Conservation (phyloP, 2,888 invertebrate genomes). For the Achlya flavicornis region DNA sequence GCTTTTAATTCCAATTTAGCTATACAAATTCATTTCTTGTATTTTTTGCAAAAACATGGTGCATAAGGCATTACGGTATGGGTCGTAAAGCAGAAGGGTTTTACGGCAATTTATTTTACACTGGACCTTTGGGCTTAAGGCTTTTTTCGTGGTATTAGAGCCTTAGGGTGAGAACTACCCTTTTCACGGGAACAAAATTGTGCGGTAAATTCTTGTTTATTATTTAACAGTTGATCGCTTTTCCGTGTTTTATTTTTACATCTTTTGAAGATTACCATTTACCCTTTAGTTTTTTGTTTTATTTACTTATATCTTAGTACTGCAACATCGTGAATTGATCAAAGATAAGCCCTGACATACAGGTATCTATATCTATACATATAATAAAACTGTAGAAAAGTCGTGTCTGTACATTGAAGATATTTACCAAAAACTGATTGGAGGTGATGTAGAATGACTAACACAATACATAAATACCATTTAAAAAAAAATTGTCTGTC, state of each 20-base stretch:
- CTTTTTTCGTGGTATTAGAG: conserved; percentile 36
- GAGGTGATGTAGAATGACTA: too few species aligned
- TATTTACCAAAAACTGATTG: too few species aligned
- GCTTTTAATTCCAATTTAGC: not conserved
- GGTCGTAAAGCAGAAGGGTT: conserved; percentile 35
- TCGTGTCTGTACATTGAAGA: too few species aligned
- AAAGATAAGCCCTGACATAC: not conserved
- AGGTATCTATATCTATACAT: too few species aligned
- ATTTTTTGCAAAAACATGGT: not conserved
- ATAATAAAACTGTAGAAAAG: too few species aligned
- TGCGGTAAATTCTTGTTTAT: conserved; percentile 32
- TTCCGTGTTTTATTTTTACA: conserved; percentile 18
- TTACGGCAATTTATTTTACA: conserved; percentile 47
- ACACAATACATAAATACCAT: too few species aligned
- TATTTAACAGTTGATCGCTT: conserved; percentile 41
- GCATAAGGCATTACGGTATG: conserved; percentile 24
- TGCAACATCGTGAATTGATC: not conserved
- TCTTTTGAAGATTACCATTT: not conserved
- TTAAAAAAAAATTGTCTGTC: too few species aligned
- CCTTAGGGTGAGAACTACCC: conserved; percentile 37
- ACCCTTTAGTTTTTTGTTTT: not conserved
- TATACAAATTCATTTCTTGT: not conserved
- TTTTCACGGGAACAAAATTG: conserved; percentile 36
- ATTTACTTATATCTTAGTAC: not conserved
- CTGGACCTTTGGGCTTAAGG: conserved; percentile 32